Conservation (phyloP, 2,797 vertebrate genomes). For the Propithecus deckenii region DNA sequence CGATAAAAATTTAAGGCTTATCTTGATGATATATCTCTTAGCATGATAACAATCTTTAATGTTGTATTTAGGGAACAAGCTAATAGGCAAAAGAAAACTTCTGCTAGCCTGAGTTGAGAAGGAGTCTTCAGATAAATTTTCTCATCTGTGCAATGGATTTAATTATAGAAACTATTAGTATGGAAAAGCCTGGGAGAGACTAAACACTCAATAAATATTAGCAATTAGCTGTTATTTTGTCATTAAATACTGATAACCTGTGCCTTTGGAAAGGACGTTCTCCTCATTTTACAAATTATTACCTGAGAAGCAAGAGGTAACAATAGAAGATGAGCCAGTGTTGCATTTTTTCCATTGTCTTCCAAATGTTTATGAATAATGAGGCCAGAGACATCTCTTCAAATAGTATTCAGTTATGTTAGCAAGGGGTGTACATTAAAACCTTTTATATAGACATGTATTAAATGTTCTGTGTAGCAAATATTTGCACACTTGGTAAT, state of each 20-base stretch:
- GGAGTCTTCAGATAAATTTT: not conserved
- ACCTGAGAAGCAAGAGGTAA: conserved; percentile 13
- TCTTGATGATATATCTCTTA: not conserved
- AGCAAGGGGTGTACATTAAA: not conserved
- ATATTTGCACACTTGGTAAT: conserved; percentile 58
- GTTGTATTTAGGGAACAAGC: not conserved
- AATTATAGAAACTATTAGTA: not conserved
- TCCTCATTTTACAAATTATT: conserved; percentile 22
- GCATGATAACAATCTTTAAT: not conserved
- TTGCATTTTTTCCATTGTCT: not conserved
- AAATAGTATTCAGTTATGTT: conserved; percentile 38
- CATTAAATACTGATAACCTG: not conserved
- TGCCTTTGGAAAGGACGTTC: conserved; percentile 12
- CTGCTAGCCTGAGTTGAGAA: not conserved
- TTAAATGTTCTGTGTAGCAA: conserved; percentile 45
- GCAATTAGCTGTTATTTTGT: not conserved
- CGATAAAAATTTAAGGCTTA: not conserved
- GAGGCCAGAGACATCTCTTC: conserved; percentile 4
- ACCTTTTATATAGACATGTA: not conserved
- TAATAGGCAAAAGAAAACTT: not conserved
- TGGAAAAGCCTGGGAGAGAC: not conserved
- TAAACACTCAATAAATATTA: not conserved
- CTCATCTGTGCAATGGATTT: not conserved
- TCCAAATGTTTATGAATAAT: conserved; percentile 32
- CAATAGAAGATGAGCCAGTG: not conserved